Evolutionary conservation across 2,797 vertebrate species (phyloP), one percentile per base, ranked within the genome.

Genomic region (Rallus crepitans): DNA sequence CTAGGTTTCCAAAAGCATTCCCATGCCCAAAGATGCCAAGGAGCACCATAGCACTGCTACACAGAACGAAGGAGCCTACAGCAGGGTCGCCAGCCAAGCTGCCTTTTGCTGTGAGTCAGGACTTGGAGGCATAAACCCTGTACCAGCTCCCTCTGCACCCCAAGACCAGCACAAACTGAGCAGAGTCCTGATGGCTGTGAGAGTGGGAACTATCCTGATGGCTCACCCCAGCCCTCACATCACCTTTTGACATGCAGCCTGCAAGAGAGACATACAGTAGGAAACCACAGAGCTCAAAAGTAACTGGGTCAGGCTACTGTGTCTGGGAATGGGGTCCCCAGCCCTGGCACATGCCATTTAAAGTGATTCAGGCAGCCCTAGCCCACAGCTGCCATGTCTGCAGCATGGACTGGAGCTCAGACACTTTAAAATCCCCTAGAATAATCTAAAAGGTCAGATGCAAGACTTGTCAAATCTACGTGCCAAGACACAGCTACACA

Each of bases 271-370:
- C 28, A 14, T 23, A 7, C 68, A 52, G 17, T 2, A 25, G 56
- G 63, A 42, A 63, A 19, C 21, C 27, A 16, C 27, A 1, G 1
- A 35, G 39, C 33, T n/a, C 39, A n/a, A 48, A 40, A 48, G 19
- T 11, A 42, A 27, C 14, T 0, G 0, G 37, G 27, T 53, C 33
- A 76, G 35, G 37, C 25, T 42, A 1, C 12, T 4, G 1, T 7
- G 18, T 27, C 30, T 79, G 48, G 18, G 35, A 17, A 39, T 20
- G 2, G 13, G 55, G 64, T 11, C 18, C 59, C 60, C 18, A 53
- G 40, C 1, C 1, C 47, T 57, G 56, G 50, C 56, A 56, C 3
- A 6, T 7, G n/a, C 50, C 7, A 2, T 3, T 8, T 24, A 20
- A 70, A n/a, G 25, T 18, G 12, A 33, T 28, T 4, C 7, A 37